Percentiles rank a stretch among this genome's conserved stretches.
phyloP scores from a whole-genome alignment of 2,113 vertebrate species.

The Brienomyrus longianalis region DNA sequence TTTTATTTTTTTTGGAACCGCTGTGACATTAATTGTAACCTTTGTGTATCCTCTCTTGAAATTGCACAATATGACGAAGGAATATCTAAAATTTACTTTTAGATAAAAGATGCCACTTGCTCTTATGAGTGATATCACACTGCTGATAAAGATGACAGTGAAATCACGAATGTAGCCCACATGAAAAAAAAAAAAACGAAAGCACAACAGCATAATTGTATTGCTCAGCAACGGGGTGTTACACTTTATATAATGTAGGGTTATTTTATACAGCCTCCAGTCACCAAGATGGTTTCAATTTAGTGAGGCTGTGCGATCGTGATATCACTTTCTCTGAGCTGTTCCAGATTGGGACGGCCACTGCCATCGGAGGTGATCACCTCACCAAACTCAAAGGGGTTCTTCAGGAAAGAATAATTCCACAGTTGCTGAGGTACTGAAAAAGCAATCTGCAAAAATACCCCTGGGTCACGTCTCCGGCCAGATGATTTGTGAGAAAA shows the following conservation, averaged over 20 bases:
- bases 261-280: slow-evolving; percentile 70
- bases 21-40: background rate
- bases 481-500: slow-evolving; percentile 76
- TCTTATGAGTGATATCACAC: background rate
- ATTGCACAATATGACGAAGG: background rate
- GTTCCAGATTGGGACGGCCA: slow-evolving; percentile 64
- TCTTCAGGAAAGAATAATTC: slow-evolving; percentile 71
- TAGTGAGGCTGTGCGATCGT: slow-evolving; percentile 69
- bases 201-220: slow-evolving; percentile 64
- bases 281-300: slow-evolving; percentile 76
- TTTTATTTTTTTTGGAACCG: background rate
- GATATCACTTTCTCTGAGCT: slow-evolving; percentile 62
- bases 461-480: slow-evolving; percentile 75
- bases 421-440: slow-evolving; percentile 75
- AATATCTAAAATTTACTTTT: slow-evolving; percentile 36
- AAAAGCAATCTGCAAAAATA: slow-evolving; percentile 76
- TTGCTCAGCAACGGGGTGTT: slow-evolving; percentile 63
- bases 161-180: slow-evolving; percentile 27
- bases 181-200: slow-evolving; percentile 40
- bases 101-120: slow-evolving; percentile 27
- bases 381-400: slow-evolving; percentile 63
- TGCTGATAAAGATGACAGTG: slow-evolving; percentile 47
- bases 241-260: slow-evolving; percentile 69
- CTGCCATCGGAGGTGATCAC: slow-evolving; percentile 61
- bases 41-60: background rate